These are phyloP conservation scores for Conops quadrifasciatus DNA, from an alignment of 2,888 invertebrate genomes.

Conservation along the genomic window DNA sequence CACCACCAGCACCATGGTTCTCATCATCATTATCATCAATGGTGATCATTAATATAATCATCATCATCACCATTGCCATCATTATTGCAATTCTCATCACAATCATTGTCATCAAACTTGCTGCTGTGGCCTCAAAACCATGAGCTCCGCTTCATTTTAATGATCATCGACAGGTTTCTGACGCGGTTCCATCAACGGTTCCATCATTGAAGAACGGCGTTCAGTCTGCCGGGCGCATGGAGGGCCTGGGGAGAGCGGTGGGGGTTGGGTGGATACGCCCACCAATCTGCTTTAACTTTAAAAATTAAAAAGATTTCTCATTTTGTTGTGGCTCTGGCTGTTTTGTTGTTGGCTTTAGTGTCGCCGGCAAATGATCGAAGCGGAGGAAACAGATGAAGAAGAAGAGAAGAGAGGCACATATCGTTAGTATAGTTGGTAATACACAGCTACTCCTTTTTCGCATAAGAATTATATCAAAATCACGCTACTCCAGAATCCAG, in stretches of 20 bases:
- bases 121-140: slow-evolving; percentile 17
- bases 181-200: slow-evolving; percentile 41
- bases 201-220: slow-evolving; percentile 32
- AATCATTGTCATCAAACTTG: slow-evolving; percentile 5
- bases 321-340: slow-evolving; percentile 10
- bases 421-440: too few species aligned
- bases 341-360: slow-evolving; percentile 9
- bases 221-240: too few species aligned
- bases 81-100: not conserved
- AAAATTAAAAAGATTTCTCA: slow-evolving; percentile 42
- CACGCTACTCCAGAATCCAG: too few species aligned
- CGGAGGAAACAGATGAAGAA: not conserved
- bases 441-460: too few species aligned
- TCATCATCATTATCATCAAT: slow-evolving; percentile 42
- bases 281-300: slow-evolving; percentile 47
- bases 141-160: slow-evolving; percentile 5
- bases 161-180: slow-evolving; percentile 16
- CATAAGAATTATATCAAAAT: too few species aligned
- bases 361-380: slow-evolving; percentile 16
- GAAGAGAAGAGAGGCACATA: too few species aligned
- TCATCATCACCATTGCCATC: slow-evolving; percentile 35
- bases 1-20: too few species aligned
- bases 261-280: slow-evolving; percentile 51
- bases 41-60: slow-evolving; percentile 45
- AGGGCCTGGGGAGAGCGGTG: slow-evolving; percentile 29